A percentile compares a stretch with the other conserved stretches of the same genome.
Conservation (phyloP, 2,888 invertebrate species). For the Noctuana brunneofusca region DNA sequence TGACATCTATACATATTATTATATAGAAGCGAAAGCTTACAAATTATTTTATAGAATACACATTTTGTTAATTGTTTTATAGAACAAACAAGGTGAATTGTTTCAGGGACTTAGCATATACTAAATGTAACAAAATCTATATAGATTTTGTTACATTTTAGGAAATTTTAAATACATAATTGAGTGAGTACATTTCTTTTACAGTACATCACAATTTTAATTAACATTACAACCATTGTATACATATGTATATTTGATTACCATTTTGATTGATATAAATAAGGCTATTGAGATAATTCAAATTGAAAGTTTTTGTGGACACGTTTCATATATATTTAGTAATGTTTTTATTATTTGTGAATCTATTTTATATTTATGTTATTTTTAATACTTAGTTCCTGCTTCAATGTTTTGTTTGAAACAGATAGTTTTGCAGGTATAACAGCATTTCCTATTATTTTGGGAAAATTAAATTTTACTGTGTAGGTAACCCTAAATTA, state of each 20-base stretch:
- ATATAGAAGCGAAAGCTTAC: background rate
- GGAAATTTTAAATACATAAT: conserved; percentile 2
- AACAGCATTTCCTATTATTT: background rate
- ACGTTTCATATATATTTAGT: background rate
- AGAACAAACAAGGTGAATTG: conserved; percentile 13
- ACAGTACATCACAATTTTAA: conserved; percentile 1
- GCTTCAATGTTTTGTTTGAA: background rate
- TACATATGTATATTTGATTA: background rate
- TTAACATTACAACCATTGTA: background rate
- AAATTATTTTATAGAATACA: background rate
- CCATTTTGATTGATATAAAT: background rate
- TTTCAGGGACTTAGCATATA: conserved; percentile 26
- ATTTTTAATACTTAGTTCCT: conserved; percentile 4
- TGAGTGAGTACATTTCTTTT: conserved; percentile 22
- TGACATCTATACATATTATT: background rate
- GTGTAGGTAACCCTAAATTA: background rate
- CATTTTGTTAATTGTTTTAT: background rate
- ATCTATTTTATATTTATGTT: background rate
- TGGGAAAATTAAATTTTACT: background rate
- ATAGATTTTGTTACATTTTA: conserved; percentile 21
- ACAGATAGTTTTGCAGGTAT: background rate
- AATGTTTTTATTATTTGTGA: background rate
- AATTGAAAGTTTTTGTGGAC: background rate
- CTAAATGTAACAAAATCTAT: too few relatives aligned
- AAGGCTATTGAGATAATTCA: background rate